Percentiles rank a stretch among this genome's conserved stretches.
Conservation (phyloP, 1,140 invertebrate species). For the Delia radicum region DNA sequence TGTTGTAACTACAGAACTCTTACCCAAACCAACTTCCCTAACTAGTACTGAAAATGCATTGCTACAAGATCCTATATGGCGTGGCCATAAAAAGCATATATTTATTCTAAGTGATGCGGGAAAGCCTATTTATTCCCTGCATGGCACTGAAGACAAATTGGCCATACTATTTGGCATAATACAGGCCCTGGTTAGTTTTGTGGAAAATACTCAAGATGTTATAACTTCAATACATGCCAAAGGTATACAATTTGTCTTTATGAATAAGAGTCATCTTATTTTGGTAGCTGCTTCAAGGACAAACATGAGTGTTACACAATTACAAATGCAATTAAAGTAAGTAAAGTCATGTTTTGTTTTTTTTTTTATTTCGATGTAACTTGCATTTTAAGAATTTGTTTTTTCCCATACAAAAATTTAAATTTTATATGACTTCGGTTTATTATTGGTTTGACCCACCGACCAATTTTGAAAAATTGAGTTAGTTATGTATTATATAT, state of each 20-base stretch:
- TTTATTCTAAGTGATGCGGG: constrained; percentile 94
- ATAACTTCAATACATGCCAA: constrained; percentile 83
- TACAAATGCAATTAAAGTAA: constrained; percentile 85
- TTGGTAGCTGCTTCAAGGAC: constrained; percentile 85
- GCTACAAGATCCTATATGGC: constrained; percentile 67
- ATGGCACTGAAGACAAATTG: constrained; percentile 92
- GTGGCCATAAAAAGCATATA: constrained; percentile 84
- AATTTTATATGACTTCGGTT: neutral
- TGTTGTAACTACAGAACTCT: neutral
- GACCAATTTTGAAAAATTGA: no score
- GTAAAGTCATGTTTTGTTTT: constrained; percentile 49
- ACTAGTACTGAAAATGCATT: neutral
- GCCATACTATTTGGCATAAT: constrained; percentile 94
- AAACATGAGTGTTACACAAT: constrained; percentile 79
- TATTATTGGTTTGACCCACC: no score
- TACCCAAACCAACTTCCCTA: neutral
- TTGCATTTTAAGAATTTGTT: no score
- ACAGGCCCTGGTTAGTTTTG: constrained; percentile 91
- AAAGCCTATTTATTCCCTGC: constrained; percentile 94
- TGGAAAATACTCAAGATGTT: constrained; percentile 78
- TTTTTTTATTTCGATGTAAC: neutral
- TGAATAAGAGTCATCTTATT: constrained; percentile 84
- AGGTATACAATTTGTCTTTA: constrained; percentile 86
- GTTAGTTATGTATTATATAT: no score
- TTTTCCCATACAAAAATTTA: neutral